phyloP scores from a whole-genome alignment of 2,797 vertebrate genomes.

The Sardinella longiceps region DNA sequence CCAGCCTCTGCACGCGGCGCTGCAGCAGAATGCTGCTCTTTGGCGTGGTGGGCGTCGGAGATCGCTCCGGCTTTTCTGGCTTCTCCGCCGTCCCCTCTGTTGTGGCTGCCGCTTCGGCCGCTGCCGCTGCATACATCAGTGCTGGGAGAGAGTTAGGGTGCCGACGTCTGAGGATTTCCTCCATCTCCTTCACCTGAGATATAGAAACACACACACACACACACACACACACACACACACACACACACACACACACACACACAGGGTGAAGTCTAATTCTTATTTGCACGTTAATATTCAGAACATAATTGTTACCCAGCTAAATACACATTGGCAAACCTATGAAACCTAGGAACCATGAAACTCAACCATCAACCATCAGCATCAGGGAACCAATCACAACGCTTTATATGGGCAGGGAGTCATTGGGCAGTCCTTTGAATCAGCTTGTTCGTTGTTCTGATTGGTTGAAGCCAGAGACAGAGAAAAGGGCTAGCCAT shows the following conservation, averaged over 20 bases:
- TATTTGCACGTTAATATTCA: no score
- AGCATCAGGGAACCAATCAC: no score
- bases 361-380: no score
- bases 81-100: neutral
- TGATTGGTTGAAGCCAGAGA: no score
- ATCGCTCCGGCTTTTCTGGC: neutral
- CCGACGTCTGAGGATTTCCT: constrained; percentile 79
- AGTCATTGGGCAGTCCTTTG: no score
- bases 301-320: neutral
- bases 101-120: constrained; percentile 51
- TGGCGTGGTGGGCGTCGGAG: constrained; percentile 40
- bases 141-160: constrained; percentile 92
- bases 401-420: no score
- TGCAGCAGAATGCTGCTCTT: constrained; percentile 81
- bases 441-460: no score
- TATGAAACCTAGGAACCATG: no score
- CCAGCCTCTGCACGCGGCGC: constrained; percentile 84
- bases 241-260: neutral
- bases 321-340: neutral
- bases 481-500: no score
- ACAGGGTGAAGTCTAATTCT: neutral
- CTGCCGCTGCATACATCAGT: constrained; percentile 86
- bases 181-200: constrained; percentile 75
- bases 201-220: neutral
- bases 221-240: neutral